A percentile compares a stretch with the other conserved stretches of the same genome.
phyloP scores from a whole-genome alignment of 2,797 vertebrate species.

The Urocyon cinereoargenteus region DNA sequence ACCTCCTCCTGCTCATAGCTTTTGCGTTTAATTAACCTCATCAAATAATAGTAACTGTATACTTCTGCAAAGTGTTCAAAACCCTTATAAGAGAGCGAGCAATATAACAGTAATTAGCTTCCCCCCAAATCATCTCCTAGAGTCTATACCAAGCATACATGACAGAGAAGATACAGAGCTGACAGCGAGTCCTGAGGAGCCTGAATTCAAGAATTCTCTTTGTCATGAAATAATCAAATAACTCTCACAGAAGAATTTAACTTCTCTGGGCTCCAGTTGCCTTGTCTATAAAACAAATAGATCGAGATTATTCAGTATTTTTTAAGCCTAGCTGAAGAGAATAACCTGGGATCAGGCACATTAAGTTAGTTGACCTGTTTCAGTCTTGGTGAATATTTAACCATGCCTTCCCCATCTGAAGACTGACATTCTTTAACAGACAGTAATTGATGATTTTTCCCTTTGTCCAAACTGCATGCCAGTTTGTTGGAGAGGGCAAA shows the following conservation, averaged over 20 bases:
- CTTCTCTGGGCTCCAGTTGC: not conserved
- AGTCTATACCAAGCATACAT: not conserved
- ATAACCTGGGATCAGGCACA: not conserved
- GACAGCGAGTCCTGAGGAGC: not conserved
- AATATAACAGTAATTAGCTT: not conserved
- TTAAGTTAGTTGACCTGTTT: not conserved
- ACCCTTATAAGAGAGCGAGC: not conserved
- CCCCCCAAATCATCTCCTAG: not conserved
- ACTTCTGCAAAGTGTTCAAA: constrained; percentile 12
- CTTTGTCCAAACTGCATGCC: not conserved
- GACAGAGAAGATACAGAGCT: not conserved
- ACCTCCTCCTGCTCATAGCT: not conserved
- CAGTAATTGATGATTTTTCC: not conserved
- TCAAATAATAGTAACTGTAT: constrained; percentile 60
- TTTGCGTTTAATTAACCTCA: constrained; percentile 49
- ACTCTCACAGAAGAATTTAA: constrained; percentile 17
- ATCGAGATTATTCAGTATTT: not conserved
- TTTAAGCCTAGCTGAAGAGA: not conserved
- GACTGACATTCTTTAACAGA: not conserved
- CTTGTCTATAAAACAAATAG: not conserved
- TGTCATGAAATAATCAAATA: not conserved
- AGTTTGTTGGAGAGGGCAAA: not conserved
- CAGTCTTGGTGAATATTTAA: constrained; percentile 40
- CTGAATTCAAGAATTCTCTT: not conserved
- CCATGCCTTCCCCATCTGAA: not conserved